phyloP scores from a whole-genome alignment of 2,797 vertebrate species.

The Eospalax fontanierii region DNA sequence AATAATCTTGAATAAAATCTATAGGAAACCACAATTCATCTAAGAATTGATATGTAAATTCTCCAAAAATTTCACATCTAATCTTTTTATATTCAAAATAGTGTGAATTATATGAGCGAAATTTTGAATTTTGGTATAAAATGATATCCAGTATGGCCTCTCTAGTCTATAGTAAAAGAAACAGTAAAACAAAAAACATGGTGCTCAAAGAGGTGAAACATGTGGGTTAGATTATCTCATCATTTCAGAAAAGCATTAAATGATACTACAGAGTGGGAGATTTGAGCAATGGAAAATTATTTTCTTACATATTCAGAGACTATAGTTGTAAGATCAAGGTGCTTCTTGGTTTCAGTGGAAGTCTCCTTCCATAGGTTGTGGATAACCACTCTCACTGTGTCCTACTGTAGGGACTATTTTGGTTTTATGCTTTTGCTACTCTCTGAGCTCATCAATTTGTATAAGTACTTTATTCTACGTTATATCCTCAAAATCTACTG shows the following conservation, averaged over 20 bases:
- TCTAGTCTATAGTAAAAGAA: neutral
- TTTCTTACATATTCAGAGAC: neutral
- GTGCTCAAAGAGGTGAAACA: neutral
- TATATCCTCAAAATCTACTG: neutral
- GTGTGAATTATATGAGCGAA: neutral
- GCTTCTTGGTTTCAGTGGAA: neutral
- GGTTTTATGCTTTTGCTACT: neutral
- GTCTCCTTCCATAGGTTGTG: neutral
- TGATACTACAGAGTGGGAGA: neutral
- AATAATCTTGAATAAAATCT: conserved; percentile 43
- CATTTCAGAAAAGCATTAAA: neutral
- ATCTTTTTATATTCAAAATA: conserved; percentile 48
- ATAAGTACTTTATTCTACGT: conserved; percentile 15
- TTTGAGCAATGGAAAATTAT: conserved; percentile 1
- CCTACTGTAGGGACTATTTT: neutral
- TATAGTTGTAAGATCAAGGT: conserved; percentile 6
- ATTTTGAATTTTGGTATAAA: neutral
- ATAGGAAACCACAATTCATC: neutral
- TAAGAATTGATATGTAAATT: neutral
- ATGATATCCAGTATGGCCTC: neutral
- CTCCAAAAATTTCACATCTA: neutral
- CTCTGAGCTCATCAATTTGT: neutral
- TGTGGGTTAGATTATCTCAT: neutral
- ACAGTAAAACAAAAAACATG: neutral
- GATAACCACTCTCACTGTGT: neutral